Conservation (phyloP, 2,888 invertebrate genomes). For the Malachius bipustulatus region DNA sequence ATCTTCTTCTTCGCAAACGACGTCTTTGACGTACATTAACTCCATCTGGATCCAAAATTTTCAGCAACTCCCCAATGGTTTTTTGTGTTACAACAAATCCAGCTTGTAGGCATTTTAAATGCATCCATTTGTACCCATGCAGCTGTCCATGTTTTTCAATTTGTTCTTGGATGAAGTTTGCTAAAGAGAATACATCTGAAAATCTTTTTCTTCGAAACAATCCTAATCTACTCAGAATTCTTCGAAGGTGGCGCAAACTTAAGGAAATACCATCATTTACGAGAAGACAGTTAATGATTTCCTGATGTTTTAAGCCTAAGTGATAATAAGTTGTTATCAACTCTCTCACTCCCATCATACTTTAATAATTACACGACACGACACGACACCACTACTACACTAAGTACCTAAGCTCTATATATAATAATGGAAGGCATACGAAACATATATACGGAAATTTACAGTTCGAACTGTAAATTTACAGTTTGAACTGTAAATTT, state of each 20-base stretch:
- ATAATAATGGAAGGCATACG: no score
- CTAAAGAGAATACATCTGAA: conserved; percentile 4
- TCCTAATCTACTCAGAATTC: neutral
- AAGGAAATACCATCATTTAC: conserved; percentile 5
- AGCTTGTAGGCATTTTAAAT: conserved; percentile 8
- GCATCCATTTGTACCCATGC: conserved; percentile 10
- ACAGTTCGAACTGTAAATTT: no score
- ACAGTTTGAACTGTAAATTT: no score
- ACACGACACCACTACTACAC: no score
- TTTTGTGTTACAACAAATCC: conserved; percentile 5
- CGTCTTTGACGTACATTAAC: neutral
- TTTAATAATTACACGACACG: no score
- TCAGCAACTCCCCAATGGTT: conserved; percentile 2
- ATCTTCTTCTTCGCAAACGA: conserved; percentile 8
- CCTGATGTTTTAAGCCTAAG: neutral
- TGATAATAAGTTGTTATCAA: neutral
- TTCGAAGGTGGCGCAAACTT: conserved; percentile 1
- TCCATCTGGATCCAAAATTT: conserved; percentile 6
- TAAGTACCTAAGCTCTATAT: no score
- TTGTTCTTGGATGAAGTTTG: conserved; percentile 5
- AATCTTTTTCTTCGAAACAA: conserved; percentile 6
- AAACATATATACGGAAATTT: no score
- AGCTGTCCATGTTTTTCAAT: neutral
- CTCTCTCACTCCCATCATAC: no score
- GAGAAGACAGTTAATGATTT: neutral